phyloP scores from a whole-genome alignment of 2,888 invertebrate species.

The Hyles lineata region DNA sequence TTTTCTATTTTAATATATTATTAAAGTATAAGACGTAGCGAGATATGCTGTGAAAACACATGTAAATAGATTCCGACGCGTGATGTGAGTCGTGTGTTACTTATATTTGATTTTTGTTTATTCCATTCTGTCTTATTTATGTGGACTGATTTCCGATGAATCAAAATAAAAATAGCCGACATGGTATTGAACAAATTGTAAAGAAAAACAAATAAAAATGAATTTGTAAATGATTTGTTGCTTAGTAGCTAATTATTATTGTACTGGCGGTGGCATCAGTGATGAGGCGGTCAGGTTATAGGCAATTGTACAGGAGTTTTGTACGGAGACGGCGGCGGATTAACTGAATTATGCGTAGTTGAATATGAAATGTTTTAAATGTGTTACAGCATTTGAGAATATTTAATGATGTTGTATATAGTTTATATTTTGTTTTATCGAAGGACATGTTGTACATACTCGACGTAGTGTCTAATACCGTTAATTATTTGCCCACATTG shows the following conservation, averaged over 20 bases:
- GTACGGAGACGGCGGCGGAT: constrained; percentile 52
- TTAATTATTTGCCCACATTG: constrained; percentile 76
- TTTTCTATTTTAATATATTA: constrained; percentile 84
- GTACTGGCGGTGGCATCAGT: constrained; percentile 46
- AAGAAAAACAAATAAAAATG: constrained; percentile 48
- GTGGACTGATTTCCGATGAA: constrained; percentile 50
- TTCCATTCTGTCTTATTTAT: constrained; percentile 54
- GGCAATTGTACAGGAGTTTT: constrained; percentile 68
- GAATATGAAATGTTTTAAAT: constrained; percentile 83
- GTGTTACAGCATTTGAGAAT: constrained; percentile 85
- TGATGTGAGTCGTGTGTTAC: constrained; percentile 54
- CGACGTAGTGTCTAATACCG: constrained; percentile 62
- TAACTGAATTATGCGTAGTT: constrained; percentile 80
- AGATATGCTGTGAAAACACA: constrained; percentile 66
- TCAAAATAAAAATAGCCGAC: constrained; percentile 43
- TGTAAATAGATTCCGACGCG: constrained; percentile 67
- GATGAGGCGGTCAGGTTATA: constrained; percentile 52
- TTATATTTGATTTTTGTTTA: constrained; percentile 50
- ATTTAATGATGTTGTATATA: constrained; percentile 85
- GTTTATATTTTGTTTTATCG: constrained; percentile 84
- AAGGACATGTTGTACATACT: constrained; percentile 78
- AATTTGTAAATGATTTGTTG: constrained; percentile 67
- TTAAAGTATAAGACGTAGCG: constrained; percentile 68
- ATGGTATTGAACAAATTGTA: constrained; percentile 58
- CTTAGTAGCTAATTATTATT: constrained; percentile 66